Evolutionary conservation across 2,797 vertebrate species (phyloP).

Genomic region (Todus mexicanus): DNA sequence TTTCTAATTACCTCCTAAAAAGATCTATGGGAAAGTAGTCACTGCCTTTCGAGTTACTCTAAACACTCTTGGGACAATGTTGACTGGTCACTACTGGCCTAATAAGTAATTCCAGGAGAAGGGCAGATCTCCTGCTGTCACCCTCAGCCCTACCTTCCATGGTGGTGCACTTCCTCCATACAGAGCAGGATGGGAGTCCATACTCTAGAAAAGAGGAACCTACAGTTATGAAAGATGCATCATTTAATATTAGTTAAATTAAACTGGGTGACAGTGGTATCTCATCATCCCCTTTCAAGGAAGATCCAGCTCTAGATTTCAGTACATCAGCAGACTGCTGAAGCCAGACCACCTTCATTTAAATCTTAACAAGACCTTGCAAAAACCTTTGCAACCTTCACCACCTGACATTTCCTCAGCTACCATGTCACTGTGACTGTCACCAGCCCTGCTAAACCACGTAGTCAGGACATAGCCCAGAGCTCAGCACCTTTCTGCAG

Average conservation of each 20-base stretch:
- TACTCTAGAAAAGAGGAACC: neutral
- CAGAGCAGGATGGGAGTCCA: neutral
- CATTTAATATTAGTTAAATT: neutral
- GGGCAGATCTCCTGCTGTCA: neutral
- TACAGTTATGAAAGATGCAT: neutral
- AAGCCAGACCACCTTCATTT: neutral
- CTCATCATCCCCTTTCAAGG: neutral
- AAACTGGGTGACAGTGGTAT: neutral
- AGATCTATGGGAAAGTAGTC: neutral
- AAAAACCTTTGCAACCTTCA: neutral
- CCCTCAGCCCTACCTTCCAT: neutral
- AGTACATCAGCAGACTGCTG: neutral
- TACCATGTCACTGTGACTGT: neutral
- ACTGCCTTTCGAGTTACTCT: neutral
- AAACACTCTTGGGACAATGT: neutral
- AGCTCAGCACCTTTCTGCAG: neutral
- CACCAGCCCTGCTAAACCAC: neutral
- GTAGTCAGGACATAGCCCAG: neutral
- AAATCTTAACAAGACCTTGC: neutral
- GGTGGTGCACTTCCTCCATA: neutral
- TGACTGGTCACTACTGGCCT: neutral
- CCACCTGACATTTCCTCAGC: neutral
- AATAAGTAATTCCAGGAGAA: neutral
- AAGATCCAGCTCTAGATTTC: neutral
- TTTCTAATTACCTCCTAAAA: neutral